phyloP scores from a whole-genome alignment of 1,140 invertebrate species.

The Macrotrachela quadricornifera region DNA sequence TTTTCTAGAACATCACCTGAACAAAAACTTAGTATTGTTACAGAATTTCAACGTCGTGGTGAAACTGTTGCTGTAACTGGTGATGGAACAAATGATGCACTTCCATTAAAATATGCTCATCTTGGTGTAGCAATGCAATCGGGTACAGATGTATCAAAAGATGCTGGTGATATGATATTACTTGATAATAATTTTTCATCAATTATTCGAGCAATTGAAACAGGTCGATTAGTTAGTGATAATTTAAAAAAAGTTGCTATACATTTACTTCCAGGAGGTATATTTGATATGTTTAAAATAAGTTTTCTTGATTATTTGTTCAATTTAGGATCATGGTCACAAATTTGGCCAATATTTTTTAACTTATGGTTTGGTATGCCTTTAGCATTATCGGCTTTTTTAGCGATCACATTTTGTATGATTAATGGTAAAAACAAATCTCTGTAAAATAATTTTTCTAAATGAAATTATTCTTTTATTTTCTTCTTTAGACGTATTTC shows the following conservation, averaged over 20 bases:
- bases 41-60: conserved; percentile 54
- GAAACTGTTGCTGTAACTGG: conserved; percentile 1
- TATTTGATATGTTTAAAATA: too few species aligned
- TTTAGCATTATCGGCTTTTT: too few species aligned
- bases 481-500: conserved; percentile 13
- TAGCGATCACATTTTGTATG: too few species aligned
- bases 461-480: too few species aligned
- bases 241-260: not conserved
- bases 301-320: too few species aligned
- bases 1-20: conserved; percentile 3
- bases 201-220: conserved; percentile 1
- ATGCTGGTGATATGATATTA: conserved; percentile 1
- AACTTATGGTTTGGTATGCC: too few species aligned
- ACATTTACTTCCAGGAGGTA: too few species aligned
- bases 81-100: conserved; percentile 5
- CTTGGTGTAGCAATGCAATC: conserved; percentile 2
- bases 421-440: too few species aligned
- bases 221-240: not conserved
- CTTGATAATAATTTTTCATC: conserved; percentile 6
- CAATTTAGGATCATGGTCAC: too few species aligned
- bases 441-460: too few species aligned
- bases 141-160: conserved; percentile 1
- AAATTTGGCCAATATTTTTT: too few species aligned
- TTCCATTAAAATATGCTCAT: conserved; percentile 1
- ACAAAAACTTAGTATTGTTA: conserved; percentile 6